Evolutionary conservation across 2,888 invertebrate species (phyloP), one percentile per base, ranked within the genome.

Genomic region (Slavum lentiscoides): DNA sequence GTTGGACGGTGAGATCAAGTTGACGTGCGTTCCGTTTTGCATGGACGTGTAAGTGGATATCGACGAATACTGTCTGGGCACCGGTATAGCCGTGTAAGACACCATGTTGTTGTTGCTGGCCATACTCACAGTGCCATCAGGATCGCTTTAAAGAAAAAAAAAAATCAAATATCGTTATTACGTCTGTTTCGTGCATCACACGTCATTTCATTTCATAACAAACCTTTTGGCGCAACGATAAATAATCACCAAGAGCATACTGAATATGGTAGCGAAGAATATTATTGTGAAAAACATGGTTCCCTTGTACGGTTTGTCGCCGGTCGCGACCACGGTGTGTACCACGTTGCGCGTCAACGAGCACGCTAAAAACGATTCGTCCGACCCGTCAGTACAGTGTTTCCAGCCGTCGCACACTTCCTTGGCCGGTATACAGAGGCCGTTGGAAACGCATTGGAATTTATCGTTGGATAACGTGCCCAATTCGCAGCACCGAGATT

Each of bases 301-400:
- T 9, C 64, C 82, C 17, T 82, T 75, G 55, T 23, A 62, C 11
- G 82, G 64, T 62, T 70, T 82, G 3, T 75, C 81, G 17, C 66
- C 81, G 13, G 76, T 67, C 21, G 73, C 74, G 37, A 66, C 82
- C 67, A 88, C 87, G 84, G 37, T 69, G 15, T 64, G 70, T 4
- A 70, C 80, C 13, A 23, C 43, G n/a, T 72, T 72, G 55, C 49
- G 64, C 5, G 64, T 64, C 39, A 72, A 23, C 7, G 80, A 80
- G 23, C 93, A 93, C 6, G 90, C 89, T 2, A 91, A 89, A 1
- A 90, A 88, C 9, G 90, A 88, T 86, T 95, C 95, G 86, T 95
- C 95, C 0, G 92, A 90, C 1, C 93, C 93, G 87, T 95, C 94
- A 1, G 90, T 91, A 85, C 95, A 95, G 85, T 95, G 91, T 15